Conservation (phyloP, 2,113 vertebrate genomes). For the Petrocephalus zakoni region DNA sequence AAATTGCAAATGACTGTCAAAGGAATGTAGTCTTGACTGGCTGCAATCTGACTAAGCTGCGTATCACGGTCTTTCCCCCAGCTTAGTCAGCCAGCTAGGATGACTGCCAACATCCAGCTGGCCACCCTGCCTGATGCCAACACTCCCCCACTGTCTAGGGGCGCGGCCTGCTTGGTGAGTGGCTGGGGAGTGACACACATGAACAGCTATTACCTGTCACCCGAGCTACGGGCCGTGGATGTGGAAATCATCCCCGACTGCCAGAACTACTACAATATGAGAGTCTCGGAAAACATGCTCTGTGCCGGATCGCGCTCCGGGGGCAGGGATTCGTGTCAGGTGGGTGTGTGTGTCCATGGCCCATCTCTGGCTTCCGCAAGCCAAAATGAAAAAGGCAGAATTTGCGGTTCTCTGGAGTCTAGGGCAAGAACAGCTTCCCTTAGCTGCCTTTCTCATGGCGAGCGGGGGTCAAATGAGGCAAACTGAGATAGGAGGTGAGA, state of each 20-base stretch:
- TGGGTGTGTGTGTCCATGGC: not conserved
- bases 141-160: constrained; percentile 1
- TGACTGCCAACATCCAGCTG: constrained; percentile 40
- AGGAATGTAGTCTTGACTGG: not conserved
- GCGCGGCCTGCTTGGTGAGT: constrained; percentile 53
- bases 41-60: not conserved
- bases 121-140: constrained; percentile 31
- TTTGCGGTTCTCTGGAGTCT: not conserved
- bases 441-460: not conserved
- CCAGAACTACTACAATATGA: constrained; percentile 57
- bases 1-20: not conserved
- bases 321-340: constrained; percentile 63
- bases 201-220: constrained; percentile 49
- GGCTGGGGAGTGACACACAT: constrained; percentile 64
- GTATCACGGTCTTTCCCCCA: constrained; percentile 28
- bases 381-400: not conserved
- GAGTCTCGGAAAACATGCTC: constrained; percentile 61
- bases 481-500: not conserved
- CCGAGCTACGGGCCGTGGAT: constrained; percentile 52
- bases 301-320: constrained; percentile 56
- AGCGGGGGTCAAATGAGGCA: not conserved
- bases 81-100: constrained; percentile 51
- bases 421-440: not conserved
- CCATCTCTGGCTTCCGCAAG: not conserved
- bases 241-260: constrained; percentile 55